These are phyloP conservation scores for Gordius sp. DNA, from an alignment of 2,888 invertebrate genomes.

Conservation along the genomic window DNA sequence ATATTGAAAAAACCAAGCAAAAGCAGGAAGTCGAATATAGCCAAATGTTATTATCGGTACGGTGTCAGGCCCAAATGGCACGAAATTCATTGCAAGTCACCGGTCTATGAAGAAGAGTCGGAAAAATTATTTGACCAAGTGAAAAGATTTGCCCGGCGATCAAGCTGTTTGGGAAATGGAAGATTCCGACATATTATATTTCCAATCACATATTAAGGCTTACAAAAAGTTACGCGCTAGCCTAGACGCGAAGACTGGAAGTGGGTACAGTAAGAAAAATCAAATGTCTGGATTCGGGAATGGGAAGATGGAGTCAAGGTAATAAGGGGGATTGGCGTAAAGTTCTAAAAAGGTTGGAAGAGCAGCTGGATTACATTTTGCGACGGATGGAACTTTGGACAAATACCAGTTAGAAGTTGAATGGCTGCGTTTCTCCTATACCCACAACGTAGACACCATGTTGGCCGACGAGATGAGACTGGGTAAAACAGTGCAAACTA, in stretches of 20 bases:
- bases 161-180: constrained; percentile 94
- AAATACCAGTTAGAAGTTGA: constrained; percentile 90
- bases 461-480: constrained; percentile 97
- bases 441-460: constrained; percentile 80
- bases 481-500: constrained; percentile 97
- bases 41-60: constrained; percentile 44
- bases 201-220: constrained; percentile 37
- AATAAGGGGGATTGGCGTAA: constrained; percentile 44
- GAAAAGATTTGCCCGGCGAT: constrained; percentile 86
- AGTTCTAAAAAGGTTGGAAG: constrained; percentile 67
- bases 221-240: not conserved
- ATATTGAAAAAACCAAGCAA: no score
- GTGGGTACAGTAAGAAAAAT: no score
- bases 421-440: constrained; percentile 90
- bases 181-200: constrained; percentile 54
- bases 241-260: no score
- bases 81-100: constrained; percentile 66
- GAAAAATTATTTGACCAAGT: constrained; percentile 70
- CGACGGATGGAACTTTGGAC: constrained; percentile 75
- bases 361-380: constrained; percentile 65
- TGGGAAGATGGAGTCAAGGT: not conserved
- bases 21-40: constrained; percentile 29
- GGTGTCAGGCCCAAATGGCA: constrained; percentile 96
- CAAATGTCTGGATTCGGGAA: no score
- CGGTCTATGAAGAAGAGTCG: constrained; percentile 27